Evolutionary conservation across 2,888 invertebrate species (phyloP), one percentile per base, ranked within the genome.

Genomic region (Chorisops tibialis): DNA sequence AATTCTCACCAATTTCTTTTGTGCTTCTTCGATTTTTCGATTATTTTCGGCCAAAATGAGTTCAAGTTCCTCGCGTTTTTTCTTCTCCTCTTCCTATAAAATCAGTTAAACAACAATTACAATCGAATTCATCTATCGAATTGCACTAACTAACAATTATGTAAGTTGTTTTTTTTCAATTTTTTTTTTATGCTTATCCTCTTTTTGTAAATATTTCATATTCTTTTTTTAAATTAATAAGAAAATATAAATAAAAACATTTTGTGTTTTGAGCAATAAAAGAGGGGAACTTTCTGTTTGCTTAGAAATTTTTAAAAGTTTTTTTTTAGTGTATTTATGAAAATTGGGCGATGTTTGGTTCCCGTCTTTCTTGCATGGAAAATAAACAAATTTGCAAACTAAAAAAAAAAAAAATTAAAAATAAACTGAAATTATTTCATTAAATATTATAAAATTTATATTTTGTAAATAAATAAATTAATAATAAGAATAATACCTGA

Each of bases 1-100:
- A 14, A 11, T 19, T 21, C 24, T 85, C 79, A 96, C 96, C 88
- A 96, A 83, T 87, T 94, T 95, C 75, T 89, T 88, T 83, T 96
- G 96, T 70, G 96, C 96, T 79, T 96, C 96, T 81, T 96, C 96
- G 70, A 96, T 95, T 83, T 96, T 96, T 80, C 86, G 87, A 85
- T 96, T 96, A 83, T 97, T 97, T 83, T 97, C 96, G 73, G 93
- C 94, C 87, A 96, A 88, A 81, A 96, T 96, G 80, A 87, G 87
- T 82, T 96, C 96, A 78, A 96, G 85, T 81, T 95, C 93, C 85
- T 93, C 91, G 74, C 94, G 88, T 83, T 96, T 96, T 82, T 89
- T 88, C 80, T 87, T 87, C 84, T 97, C 96, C 85, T 95, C 96
- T 85, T 96, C 96, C 96, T 97, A 91, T 85, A 86, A 56, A 87